Percentiles rank a stretch among this genome's conserved stretches.
These are phyloP conservation scores for Silvanus unidentatus DNA, from an alignment of 2,888 invertebrate genomes.

Conservation along the genomic window DNA sequence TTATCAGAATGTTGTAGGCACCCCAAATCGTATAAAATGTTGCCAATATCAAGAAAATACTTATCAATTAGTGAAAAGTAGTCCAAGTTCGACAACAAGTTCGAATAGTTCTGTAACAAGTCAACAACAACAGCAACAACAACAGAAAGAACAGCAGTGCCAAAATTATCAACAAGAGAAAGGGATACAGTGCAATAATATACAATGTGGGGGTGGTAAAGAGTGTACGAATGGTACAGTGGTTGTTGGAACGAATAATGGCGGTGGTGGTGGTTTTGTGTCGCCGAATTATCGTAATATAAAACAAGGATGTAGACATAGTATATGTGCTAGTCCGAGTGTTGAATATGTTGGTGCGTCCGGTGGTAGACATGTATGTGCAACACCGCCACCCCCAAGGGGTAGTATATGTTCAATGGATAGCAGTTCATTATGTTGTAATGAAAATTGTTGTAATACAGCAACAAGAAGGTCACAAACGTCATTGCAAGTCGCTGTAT, in stretches of 20 bases:
- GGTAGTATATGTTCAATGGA: slow-evolving; percentile 35
- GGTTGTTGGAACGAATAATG: too few relatives aligned
- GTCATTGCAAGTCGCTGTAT: slow-evolving; percentile 36
- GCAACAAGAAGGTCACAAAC: slow-evolving; percentile 33
- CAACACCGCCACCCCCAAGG: slow-evolving; percentile 42
- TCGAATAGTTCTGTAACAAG: slow-evolving; percentile 49
- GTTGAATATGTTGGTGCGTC: slow-evolving; percentile 60
- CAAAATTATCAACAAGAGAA: slow-evolving; percentile 43
- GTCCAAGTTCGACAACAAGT: slow-evolving; percentile 48
- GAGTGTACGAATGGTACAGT: slow-evolving; percentile 18
- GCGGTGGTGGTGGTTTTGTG: slow-evolving; percentile 25
- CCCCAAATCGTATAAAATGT: slow-evolving; percentile 42
- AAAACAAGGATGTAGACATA: slow-evolving; percentile 43
- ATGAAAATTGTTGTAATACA: slow-evolving; percentile 35
- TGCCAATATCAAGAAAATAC: slow-evolving; percentile 42
- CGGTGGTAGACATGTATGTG: slow-evolving; percentile 53
- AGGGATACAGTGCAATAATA: slow-evolving; percentile 43
- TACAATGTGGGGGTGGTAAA: slow-evolving; percentile 23
- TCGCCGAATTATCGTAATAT: slow-evolving; percentile 33
- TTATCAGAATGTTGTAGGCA: slow-evolving; percentile 29
- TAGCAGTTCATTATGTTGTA: slow-evolving; percentile 27
- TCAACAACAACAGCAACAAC: slow-evolving; percentile 25
- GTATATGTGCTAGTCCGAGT: slow-evolving; percentile 46
- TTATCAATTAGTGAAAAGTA: slow-evolving; percentile 41
- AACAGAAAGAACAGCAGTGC: slow-evolving; percentile 45